phyloP scores from a whole-genome alignment of 2,888 invertebrate species.

The Leucophenga maculata region DNA sequence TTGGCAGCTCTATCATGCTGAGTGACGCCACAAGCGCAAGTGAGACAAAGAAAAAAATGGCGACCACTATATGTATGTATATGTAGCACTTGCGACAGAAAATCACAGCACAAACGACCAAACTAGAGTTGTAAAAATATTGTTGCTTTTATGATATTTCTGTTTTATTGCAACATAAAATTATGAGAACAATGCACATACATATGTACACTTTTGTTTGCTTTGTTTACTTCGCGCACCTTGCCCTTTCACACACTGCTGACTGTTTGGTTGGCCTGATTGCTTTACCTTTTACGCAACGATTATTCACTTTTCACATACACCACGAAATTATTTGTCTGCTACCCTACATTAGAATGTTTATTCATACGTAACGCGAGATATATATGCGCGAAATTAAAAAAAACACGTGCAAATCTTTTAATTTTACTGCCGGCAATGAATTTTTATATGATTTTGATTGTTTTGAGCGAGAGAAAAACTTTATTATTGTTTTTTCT shows the following conservation, averaged over 20 bases:
- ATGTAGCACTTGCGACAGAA: conserved; percentile 30
- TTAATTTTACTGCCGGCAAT: conserved; percentile 6
- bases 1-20: conserved; percentile 34
- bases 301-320: conserved; percentile 28
- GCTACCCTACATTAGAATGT: conserved; percentile 4
- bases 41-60: conserved; percentile 57
- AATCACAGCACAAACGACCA: not conserved
- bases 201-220: not conserved
- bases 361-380: not conserved
- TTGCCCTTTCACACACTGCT: too few relatives aligned
- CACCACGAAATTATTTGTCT: conserved; percentile 18
- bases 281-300: conserved; percentile 62
- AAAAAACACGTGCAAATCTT: conserved; percentile 17
- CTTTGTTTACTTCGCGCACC: too few relatives aligned
- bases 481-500: conserved; percentile 68
- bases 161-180: not conserved
- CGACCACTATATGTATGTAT: conserved; percentile 56
- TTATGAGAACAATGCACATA: not conserved
- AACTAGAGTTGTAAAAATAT: too few relatives aligned
- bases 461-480: conserved; percentile 58
- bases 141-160: conserved; percentile 1
- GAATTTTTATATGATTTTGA: conserved; percentile 38
- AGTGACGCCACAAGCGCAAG: conserved; percentile 35
- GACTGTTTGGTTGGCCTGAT: too few relatives aligned
- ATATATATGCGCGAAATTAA: not conserved